A percentile compares a stretch with the other conserved stretches of the same genome.
Evolutionary conservation across 1,140 invertebrate species (phyloP).

Genomic region (Homalodisca vitripennis): DNA sequence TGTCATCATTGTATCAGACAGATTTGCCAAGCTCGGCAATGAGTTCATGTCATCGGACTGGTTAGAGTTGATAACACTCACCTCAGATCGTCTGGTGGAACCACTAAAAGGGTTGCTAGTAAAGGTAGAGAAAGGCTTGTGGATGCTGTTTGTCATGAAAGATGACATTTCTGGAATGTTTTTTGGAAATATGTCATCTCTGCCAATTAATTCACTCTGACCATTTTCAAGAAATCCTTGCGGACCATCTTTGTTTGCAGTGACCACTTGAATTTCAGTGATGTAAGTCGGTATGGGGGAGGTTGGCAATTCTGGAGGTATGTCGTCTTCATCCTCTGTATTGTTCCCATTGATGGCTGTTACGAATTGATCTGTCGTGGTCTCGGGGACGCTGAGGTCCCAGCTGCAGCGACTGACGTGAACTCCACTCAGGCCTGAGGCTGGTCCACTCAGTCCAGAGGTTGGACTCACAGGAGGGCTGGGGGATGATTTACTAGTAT

Average conservation of each 20-base stretch:
- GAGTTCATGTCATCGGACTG: slow-evolving; percentile 23
- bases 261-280: slow-evolving; percentile 39
- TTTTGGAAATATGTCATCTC: slow-evolving; percentile 21
- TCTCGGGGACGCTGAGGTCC: slow-evolving; percentile 33
- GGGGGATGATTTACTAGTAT: slow-evolving; percentile 3
- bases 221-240: slow-evolving; percentile 8
- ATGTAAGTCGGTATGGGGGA: slow-evolving; percentile 47
- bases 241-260: slow-evolving; percentile 14
- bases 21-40: slow-evolving; percentile 6
- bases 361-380: slow-evolving; percentile 31
- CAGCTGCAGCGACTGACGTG: slow-evolving; percentile 33
- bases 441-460: slow-evolving; percentile 6
- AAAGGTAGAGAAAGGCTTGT: slow-evolving; percentile 9
- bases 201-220: not conserved
- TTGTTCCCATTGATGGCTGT: slow-evolving; percentile 35
- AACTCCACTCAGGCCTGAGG: not conserved
- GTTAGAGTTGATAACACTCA: not conserved
- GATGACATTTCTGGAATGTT: slow-evolving; percentile 19
- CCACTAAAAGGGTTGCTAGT: not conserved
- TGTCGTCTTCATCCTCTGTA: slow-evolving; percentile 41
- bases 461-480: not conserved
- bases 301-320: slow-evolving; percentile 47
- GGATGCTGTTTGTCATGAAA: not conserved
- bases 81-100: not conserved
- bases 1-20: slow-evolving; percentile 1